Conservation (phyloP, 1,140 invertebrate species). For the Caenorhabditis latens region DNA sequence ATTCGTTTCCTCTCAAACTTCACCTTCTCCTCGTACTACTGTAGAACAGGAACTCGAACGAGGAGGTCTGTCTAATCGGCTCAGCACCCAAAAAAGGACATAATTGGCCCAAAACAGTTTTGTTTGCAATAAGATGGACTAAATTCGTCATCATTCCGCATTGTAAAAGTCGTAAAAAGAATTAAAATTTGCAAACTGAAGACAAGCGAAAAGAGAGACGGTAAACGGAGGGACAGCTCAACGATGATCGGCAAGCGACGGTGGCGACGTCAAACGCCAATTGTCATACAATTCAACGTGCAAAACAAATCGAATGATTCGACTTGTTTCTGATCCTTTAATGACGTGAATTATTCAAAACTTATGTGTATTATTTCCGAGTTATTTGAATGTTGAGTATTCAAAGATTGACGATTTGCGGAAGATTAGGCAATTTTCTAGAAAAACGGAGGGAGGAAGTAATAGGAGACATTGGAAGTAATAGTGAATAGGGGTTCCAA, state of each 20-base stretch:
- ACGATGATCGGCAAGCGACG: neutral
- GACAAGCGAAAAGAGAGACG: neutral
- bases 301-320: constrained; percentile 53
- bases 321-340: constrained; percentile 56
- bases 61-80: constrained; percentile 47
- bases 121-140: constrained; percentile 1
- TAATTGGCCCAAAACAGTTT: constrained; percentile 48
- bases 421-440: constrained; percentile 50
- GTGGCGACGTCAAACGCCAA: neutral
- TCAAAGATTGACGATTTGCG: constrained; percentile 49
- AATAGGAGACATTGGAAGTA: neutral
- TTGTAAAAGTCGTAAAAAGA: constrained; percentile 43
- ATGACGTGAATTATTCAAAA: constrained; percentile 55
- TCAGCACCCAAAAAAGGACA: constrained; percentile 41
- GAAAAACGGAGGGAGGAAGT: constrained; percentile 19
- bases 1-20: neutral
- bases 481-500: neutral
- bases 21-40: neutral
- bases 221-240: neutral
- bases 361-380: constrained; percentile 54
- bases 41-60: constrained; percentile 39
- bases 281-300: constrained; percentile 13
- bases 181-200: constrained; percentile 31
- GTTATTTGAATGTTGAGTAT: constrained; percentile 38
- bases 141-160: neutral